Evolutionary conservation across 2,888 invertebrate genomes (phyloP).

Genomic region (Autographa gamma): DNA sequence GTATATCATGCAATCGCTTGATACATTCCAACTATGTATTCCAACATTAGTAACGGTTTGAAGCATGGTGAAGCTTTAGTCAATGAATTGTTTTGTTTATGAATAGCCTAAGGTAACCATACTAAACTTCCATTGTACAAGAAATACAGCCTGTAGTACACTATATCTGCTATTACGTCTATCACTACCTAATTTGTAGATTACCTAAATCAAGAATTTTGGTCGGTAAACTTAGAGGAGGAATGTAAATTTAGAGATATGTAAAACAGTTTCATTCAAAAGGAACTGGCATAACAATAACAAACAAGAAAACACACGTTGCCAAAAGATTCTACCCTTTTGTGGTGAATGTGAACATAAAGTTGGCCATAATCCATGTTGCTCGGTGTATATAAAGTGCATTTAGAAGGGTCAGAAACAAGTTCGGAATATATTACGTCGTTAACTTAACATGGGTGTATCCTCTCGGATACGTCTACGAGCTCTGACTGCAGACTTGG

Average conservation of each 20-base stretch:
- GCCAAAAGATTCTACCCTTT: constrained; percentile 12
- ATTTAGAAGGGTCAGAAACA: not conserved
- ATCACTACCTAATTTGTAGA: too few species aligned
- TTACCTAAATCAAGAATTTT: too few species aligned
- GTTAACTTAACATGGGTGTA: constrained; percentile 13
- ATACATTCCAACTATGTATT: constrained; percentile 28
- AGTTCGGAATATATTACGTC: constrained; percentile 17
- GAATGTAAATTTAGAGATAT: too few species aligned
- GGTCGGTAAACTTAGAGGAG: too few species aligned
- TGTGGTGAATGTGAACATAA: not conserved
- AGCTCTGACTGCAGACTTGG: not conserved
- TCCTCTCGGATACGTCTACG: not conserved
- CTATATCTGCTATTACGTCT: too few species aligned
- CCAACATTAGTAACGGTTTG: constrained; percentile 20
- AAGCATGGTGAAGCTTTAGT: constrained; percentile 19
- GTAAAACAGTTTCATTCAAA: constrained; percentile 12
- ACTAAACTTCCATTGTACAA: not conserved
- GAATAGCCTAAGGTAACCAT: not conserved
- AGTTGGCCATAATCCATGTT: constrained; percentile 1
- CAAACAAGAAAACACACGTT: constrained; percentile 3
- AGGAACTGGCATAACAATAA: not conserved
- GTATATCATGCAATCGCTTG: constrained; percentile 39
- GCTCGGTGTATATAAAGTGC: constrained; percentile 1
- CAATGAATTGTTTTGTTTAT: constrained; percentile 48
- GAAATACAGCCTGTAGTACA: not conserved